phyloP scores from a whole-genome alignment of 2,888 invertebrate species.

The Melanargia galathea region DNA sequence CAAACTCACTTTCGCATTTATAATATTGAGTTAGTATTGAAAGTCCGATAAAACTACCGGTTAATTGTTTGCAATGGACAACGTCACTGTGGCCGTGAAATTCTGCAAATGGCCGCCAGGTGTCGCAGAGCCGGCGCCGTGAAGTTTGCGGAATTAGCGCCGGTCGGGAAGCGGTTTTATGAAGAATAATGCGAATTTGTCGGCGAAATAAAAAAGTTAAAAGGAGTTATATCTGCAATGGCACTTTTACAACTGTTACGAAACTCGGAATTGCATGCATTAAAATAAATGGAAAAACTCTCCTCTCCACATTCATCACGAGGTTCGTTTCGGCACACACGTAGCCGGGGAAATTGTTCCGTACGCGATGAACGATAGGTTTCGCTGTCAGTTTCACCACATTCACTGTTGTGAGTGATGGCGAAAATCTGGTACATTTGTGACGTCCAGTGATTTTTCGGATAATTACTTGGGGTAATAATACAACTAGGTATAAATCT shows the following conservation, averaged over 20 bases:
- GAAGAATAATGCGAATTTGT: constrained; percentile 51
- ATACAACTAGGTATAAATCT: too few species aligned
- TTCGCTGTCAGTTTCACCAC: too few species aligned
- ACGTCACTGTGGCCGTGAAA: background rate
- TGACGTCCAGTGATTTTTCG: too few species aligned
- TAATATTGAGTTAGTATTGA: too few species aligned
- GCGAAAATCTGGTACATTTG: too few species aligned
- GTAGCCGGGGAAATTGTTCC: constrained; percentile 4
- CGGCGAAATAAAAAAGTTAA: constrained; percentile 45
- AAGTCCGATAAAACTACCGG: background rate
- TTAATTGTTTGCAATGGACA: background rate
- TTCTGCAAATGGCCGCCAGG: constrained; percentile 57
- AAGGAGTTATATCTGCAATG: constrained; percentile 38
- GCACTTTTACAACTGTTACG: constrained; percentile 33
- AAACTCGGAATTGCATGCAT: constrained; percentile 35
- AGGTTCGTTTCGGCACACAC: background rate
- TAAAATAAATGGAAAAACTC: constrained; percentile 38
- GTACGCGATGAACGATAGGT: too few species aligned
- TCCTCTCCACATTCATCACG: constrained; percentile 7
- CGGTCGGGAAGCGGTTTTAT: constrained; percentile 45
- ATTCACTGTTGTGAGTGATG: too few species aligned
- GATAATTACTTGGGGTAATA: too few species aligned
- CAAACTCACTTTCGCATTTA: too few species aligned
- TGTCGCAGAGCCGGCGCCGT: constrained; percentile 52
- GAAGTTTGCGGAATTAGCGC: constrained; percentile 58